Conservation (phyloP, 2,113 vertebrate species). For the Hassar affinis region DNA sequence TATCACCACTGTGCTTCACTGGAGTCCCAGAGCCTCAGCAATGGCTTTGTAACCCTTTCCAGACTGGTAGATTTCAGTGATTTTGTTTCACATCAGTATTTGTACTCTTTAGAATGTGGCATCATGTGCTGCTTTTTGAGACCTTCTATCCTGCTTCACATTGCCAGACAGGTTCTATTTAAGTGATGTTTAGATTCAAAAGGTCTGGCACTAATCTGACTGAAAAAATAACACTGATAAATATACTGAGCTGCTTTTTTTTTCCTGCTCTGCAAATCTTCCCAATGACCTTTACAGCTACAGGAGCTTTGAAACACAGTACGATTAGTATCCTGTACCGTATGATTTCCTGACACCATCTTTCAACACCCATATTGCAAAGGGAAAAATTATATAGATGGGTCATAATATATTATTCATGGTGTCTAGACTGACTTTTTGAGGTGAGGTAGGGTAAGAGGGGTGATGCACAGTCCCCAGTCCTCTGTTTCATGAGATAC, state of each 20-base stretch:
- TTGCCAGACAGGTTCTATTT: no score
- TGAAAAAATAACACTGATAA: slow-evolving; percentile 17
- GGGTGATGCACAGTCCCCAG: slow-evolving; percentile 29
- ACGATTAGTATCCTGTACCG: slow-evolving; percentile 47
- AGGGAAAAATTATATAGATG: slow-evolving; percentile 43
- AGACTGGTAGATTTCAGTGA: no score
- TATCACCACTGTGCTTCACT: no score
- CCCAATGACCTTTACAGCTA: slow-evolving; percentile 45
- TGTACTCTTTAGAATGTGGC: no score
- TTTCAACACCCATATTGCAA: slow-evolving; percentile 32
- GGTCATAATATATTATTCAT: slow-evolving; percentile 53
- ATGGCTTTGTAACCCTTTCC: no score
- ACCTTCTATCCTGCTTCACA: no score
- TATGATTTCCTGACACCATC: slow-evolving; percentile 41
- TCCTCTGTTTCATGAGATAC: slow-evolving; percentile 33
- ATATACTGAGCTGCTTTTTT: background rate
- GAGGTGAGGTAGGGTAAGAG: background rate
- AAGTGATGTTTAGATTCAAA: no score
- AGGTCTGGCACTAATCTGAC: no score
- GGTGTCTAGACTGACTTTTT: slow-evolving; percentile 42
- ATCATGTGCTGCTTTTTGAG: no score
- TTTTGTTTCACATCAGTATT: no score
- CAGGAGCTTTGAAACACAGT: slow-evolving; percentile 40
- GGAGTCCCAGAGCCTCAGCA: no score
- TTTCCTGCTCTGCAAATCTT: slow-evolving; percentile 5